Base-by-base conservation (phyloP, 2,888 invertebrate genomes). In the Thera obeliscata region DNA sequence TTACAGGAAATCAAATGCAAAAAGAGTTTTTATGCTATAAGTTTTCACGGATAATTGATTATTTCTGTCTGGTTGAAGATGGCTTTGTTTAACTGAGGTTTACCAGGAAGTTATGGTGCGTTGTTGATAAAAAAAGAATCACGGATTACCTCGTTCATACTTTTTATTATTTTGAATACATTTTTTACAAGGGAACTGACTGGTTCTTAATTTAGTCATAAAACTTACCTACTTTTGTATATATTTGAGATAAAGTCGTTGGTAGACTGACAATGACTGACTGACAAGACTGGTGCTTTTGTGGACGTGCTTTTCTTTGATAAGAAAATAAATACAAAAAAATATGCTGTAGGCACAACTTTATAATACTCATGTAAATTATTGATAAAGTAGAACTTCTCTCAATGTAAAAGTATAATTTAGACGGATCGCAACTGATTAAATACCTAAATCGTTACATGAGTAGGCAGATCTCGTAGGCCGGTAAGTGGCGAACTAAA, bases 41-140 rank as follows among this genome's bases (percentile, higher is more conserved):
- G 63, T 72, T 72, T 72, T 71, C 70, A 70, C 66, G 64, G 64
- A 63, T 74, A 74, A 74, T 74, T 67, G 71, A 74, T 73, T 71
- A 67, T 65, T 64, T 62, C 56, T 65, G 56, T 49, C 56, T 64
- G 60, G 61, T 65, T 68, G 49, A 58, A 63, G 60, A 65, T 69
- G 65, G 66, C 64, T 69, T 74, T 68, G 63, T 63, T 71, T 65
- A 65, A 46, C 2, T 1, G 9, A 46, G 2, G 9, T 46, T 9
- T 9, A 46, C 9, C 60, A 70, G 68, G 72, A 72, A 72, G 61
- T 67, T 49, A 49, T 58, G 22, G 46, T 22, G 46, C 1, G 46
- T 49, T 56, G 60, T 60, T 55, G 55, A 55, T 49, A 65, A 49
- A 48, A 49, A 43, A 43, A 43, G 6, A 43, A 2, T 8, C 7